A percentile compares a stretch with the other conserved stretches of the same genome.
Evolutionary conservation across 2,888 invertebrate species (phyloP).

Genomic region (Polydrusus cervinus): DNA sequence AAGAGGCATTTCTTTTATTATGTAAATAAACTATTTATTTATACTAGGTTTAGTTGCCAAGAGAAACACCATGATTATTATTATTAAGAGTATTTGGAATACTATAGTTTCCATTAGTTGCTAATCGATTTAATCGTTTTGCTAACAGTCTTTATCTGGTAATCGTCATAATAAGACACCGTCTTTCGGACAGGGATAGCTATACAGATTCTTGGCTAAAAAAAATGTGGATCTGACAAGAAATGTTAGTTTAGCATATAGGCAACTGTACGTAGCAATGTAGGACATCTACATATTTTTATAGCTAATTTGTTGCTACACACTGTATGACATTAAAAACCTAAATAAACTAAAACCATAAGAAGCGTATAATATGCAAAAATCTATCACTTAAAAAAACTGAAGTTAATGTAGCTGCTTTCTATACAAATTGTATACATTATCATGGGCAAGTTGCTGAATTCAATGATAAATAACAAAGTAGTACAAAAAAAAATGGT

Average conservation of each 20-base stretch:
- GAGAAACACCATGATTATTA: too few relatives aligned
- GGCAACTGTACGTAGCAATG: conserved; percentile 16
- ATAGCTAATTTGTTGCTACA: conserved; percentile 22
- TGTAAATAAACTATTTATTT: neutral
- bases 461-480: neutral
- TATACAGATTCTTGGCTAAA: neutral
- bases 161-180: neutral
- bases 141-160: too few relatives aligned
- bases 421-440: conserved; percentile 23
- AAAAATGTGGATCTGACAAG: neutral
- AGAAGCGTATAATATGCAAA: conserved; percentile 26
- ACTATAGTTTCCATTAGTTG: too few relatives aligned
- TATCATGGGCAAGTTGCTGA: conserved; percentile 55
- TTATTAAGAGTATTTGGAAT: too few relatives aligned
- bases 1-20: neutral
- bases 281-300: conserved; percentile 3
- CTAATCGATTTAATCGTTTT: too few relatives aligned
- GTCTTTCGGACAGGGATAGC: neutral
- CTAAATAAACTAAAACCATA: conserved; percentile 14
- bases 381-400: conserved; percentile 16
- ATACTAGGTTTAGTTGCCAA: too few relatives aligned
- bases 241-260: conserved; percentile 23
- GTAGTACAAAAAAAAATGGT: too few relatives aligned
- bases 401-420: neutral
- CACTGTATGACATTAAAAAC: conserved; percentile 12